Conservation (phyloP, 2,888 invertebrate species). For the Perithous albicinctus region DNA sequence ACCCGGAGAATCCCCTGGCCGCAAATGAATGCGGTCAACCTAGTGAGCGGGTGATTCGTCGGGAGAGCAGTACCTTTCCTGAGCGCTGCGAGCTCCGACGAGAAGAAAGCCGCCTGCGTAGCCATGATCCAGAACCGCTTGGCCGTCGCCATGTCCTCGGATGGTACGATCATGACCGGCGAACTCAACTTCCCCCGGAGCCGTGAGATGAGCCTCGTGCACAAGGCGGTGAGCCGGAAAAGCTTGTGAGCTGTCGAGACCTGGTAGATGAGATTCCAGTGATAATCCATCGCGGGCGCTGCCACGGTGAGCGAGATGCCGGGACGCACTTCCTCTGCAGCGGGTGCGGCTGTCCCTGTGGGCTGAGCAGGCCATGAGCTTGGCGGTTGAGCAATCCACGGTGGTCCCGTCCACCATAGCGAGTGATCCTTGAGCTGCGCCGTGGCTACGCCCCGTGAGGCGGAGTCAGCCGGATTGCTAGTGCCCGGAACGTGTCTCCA, state of each 20-base stretch:
- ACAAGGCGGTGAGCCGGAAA: too few species aligned
- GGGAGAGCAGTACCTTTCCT: not conserved
- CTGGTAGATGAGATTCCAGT: slow-evolving; percentile 26
- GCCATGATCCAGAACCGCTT: slow-evolving; percentile 20
- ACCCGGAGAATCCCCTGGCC: not conserved
- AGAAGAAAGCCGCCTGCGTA: not conserved
- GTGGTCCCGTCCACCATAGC: slow-evolving; percentile 42
- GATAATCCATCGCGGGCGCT: not conserved
- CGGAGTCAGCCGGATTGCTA: too few species aligned
- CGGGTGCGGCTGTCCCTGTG: not conserved
- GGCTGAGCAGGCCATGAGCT: slow-evolving; percentile 28
- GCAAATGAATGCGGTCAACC: slow-evolving; percentile 53
- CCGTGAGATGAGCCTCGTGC: too few species aligned
- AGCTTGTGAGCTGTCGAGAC: not conserved
- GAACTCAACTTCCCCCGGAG: too few species aligned
- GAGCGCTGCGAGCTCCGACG: not conserved
- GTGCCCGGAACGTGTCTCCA: slow-evolving; percentile 62
- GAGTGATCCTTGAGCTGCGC: slow-evolving; percentile 19
- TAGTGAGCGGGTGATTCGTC: slow-evolving; percentile 28
- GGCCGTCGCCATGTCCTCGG: too few species aligned
- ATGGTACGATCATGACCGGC: too few species aligned
- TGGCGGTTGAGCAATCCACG: not conserved
- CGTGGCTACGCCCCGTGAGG: slow-evolving; percentile 31
- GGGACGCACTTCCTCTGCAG: not conserved
- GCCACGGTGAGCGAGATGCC: not conserved